Percentiles rank a stretch among this genome's conserved stretches.
These are phyloP conservation scores for Drosophila nr. perissopoda DNA, from an alignment of 2,888 invertebrate genomes.

Conservation along the genomic window DNA sequence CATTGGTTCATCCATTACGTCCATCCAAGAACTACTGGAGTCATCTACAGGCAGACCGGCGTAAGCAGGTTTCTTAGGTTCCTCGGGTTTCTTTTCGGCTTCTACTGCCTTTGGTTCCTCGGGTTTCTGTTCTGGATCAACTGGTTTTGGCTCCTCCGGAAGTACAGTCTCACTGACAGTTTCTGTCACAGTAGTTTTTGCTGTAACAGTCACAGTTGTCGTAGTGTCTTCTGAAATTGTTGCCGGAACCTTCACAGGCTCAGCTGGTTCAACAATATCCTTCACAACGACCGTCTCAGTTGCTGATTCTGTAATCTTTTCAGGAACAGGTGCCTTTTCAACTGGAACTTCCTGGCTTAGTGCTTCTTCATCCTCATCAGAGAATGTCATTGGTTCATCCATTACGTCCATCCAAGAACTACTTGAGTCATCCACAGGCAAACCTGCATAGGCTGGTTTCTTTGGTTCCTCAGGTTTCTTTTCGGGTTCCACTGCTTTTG, in stretches of 20 bases:
- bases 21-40: no score
- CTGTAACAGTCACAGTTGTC: no score
- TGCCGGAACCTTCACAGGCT: neutral
- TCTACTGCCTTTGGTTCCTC: no score
- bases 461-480: constrained; percentile 6
- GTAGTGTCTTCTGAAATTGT: no score
- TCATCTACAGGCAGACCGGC: no score
- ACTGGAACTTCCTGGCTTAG: constrained; percentile 1
- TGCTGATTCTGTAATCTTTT: constrained; percentile 28
- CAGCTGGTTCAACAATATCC: neutral
- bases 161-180: no score
- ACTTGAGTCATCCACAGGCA: constrained; percentile 21
- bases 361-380: constrained; percentile 60
- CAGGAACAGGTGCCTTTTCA: constrained; percentile 26
- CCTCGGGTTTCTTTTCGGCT: no score
- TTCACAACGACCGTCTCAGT: neutral
- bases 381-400: constrained; percentile 81
- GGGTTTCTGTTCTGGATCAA: no score
- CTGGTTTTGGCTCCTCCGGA: no score
- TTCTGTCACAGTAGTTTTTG: no score
- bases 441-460: constrained; percentile 10
- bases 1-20: no score
- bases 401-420: constrained; percentile 78
- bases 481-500: constrained; percentile 8
- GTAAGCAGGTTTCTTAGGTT: no score